Conservation (phyloP, 37 sponge, comb jelly and placozoan genomes). For the Hormiphora californensis region DNA sequence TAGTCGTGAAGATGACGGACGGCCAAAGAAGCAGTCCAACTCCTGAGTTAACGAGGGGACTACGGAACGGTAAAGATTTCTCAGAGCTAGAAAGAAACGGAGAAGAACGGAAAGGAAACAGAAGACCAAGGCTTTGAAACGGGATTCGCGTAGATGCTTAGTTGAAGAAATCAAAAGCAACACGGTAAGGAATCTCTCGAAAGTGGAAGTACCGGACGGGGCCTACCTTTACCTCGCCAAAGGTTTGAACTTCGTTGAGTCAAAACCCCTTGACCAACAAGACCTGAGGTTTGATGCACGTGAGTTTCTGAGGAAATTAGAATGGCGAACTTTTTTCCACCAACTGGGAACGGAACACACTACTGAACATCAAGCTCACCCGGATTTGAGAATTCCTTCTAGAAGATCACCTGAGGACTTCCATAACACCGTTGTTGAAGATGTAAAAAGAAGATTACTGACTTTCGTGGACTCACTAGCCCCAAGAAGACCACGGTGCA, state of each 20-base stretch:
- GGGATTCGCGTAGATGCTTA: too few species aligned
- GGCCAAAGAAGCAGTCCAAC: too few species aligned
- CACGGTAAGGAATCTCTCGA: neutral
- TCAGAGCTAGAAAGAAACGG: too few species aligned
- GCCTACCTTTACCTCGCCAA: constrained; percentile 1
- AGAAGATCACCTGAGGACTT: neutral
- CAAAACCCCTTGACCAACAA: neutral
- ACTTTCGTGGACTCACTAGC: neutral
- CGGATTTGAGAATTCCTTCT: neutral
- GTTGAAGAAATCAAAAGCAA: neutral
- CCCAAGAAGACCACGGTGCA: neutral
- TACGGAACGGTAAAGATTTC: too few species aligned
- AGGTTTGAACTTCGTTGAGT: constrained; percentile 22
- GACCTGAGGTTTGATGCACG: neutral
- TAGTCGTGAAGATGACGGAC: too few species aligned
- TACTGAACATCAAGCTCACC: neutral
- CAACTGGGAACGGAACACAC: neutral
- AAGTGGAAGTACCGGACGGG: neutral
- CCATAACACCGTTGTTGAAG: neutral
- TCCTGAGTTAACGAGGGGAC: too few species aligned
- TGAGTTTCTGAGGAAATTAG: neutral
- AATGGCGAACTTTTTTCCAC: neutral
- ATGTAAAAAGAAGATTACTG: neutral
- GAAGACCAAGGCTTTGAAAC: too few species aligned
- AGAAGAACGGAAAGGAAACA: too few species aligned